Conservation (phyloP, 2,113 vertebrate genomes). For the Saguinus imperator region DNA sequence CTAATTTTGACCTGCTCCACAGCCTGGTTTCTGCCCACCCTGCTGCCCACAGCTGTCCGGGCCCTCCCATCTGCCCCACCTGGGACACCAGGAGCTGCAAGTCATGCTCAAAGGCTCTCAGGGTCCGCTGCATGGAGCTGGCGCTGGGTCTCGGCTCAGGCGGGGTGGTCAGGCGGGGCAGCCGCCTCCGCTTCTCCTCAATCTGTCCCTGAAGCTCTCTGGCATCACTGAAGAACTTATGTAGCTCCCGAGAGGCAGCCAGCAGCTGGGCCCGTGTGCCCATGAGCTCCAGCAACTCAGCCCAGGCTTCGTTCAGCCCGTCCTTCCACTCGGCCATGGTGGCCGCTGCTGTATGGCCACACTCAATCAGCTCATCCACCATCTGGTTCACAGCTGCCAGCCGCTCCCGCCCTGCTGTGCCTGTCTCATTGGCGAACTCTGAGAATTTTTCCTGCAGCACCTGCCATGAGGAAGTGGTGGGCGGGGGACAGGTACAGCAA, state of each 20-base stretch:
- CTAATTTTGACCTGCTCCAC: neutral
- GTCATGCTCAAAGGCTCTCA: slow-evolving; percentile 94
- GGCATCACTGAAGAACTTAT: slow-evolving; percentile 96
- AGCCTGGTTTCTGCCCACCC: neutral
- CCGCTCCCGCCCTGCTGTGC: slow-evolving; percentile 91
- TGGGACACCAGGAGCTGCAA: slow-evolving; percentile 94
- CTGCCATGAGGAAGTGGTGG: neutral
- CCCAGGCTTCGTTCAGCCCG: slow-evolving; percentile 96
- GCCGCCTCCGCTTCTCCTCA: slow-evolving; percentile 91
- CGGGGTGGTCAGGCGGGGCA: slow-evolving; percentile 88
- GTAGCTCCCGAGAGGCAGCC: slow-evolving; percentile 93
- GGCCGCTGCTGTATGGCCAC: slow-evolving; percentile 93
- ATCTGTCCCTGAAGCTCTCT: slow-evolving; percentile 92
- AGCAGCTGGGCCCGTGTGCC: slow-evolving; percentile 95
- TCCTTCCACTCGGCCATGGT: slow-evolving; percentile 98
- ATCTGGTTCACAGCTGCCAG: slow-evolving; percentile 95
- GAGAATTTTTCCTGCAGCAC: slow-evolving; percentile 96
- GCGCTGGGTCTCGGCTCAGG: slow-evolving; percentile 87
- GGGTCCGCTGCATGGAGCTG: slow-evolving; percentile 90
- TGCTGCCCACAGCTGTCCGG: neutral
- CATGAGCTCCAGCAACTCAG: slow-evolving; percentile 96
- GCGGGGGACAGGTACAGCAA: too few species aligned
- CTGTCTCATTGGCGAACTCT: slow-evolving; percentile 93
- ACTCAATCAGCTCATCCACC: slow-evolving; percentile 98
- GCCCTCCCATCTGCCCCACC: slow-evolving; percentile 77